A percentile compares a stretch with the other conserved stretches of the same genome.
Evolutionary conservation across 2,888 invertebrate species (phyloP).

Genomic region (Cabera pusaria): DNA sequence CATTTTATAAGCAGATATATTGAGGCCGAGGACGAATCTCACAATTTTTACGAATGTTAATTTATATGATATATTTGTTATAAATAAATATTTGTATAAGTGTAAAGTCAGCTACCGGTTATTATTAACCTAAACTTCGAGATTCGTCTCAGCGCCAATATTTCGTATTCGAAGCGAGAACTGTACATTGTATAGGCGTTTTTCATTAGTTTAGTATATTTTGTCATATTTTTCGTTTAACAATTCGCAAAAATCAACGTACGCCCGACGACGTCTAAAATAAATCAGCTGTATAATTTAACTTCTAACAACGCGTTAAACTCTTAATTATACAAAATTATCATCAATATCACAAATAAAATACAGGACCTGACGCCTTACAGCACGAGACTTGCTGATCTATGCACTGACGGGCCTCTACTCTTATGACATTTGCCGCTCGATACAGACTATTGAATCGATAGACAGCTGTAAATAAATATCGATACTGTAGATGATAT

Average conservation of each 20-base stretch:
- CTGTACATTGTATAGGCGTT: slow-evolving; percentile 20
- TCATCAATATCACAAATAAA: slow-evolving; percentile 80
- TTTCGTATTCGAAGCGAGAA: slow-evolving; percentile 18
- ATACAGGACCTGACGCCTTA: slow-evolving; percentile 54
- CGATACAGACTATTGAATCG: too few relatives aligned
- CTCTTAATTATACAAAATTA: slow-evolving; percentile 79
- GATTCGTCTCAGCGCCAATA: slow-evolving; percentile 4
- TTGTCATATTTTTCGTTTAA: slow-evolving; percentile 15
- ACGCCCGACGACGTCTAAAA: slow-evolving; percentile 30
- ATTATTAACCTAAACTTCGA: neutral
- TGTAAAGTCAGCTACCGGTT: neutral
- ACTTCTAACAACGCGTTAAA: slow-evolving; percentile 73
- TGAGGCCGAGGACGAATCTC: slow-evolving; percentile 13
- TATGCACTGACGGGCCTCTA: slow-evolving; percentile 14
- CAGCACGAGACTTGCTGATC: slow-evolving; percentile 31
- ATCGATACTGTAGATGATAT: too few relatives aligned
- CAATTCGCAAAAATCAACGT: slow-evolving; percentile 27
- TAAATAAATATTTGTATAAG: slow-evolving; percentile 16
- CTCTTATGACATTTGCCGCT: too few relatives aligned
- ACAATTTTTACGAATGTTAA: too few relatives aligned
- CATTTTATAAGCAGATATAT: slow-evolving; percentile 37
- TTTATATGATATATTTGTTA: too few relatives aligned
- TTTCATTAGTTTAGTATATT: slow-evolving; percentile 11
- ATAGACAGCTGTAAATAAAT: too few relatives aligned
- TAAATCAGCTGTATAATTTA: slow-evolving; percentile 71